These are phyloP conservation scores for Syritta pipiens DNA, from an alignment of 2,888 invertebrate genomes.

Conservation along the genomic window DNA sequence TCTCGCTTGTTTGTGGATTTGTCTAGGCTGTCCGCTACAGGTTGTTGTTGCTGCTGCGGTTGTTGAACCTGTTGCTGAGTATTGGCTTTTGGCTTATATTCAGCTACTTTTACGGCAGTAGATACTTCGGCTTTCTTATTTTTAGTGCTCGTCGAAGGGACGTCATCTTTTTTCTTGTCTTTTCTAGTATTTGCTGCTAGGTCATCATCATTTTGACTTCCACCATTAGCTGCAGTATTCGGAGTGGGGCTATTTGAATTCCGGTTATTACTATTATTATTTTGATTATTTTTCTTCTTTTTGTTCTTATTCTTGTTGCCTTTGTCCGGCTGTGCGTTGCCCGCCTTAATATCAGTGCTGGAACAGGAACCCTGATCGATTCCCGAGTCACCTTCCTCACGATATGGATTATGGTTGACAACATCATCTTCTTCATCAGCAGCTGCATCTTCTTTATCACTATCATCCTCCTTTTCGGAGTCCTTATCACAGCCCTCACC, in stretches of 20 bases:
- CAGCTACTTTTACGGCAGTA: conserved; percentile 48
- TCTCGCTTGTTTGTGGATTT: conserved; percentile 38
- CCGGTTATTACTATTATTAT: conserved; percentile 36
- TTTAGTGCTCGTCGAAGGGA: conserved; percentile 57
- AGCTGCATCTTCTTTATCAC: conserved; percentile 83
- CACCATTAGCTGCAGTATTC: conserved; percentile 25
- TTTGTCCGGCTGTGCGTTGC: conserved; percentile 77
- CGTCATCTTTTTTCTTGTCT: conserved; percentile 70
- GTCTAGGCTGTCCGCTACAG: conserved; percentile 57
- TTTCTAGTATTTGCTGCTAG: conserved; percentile 14
- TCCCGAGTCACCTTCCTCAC: conserved; percentile 93
- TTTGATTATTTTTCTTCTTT: conserved; percentile 73
- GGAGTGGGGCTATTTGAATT: conserved; percentile 67
- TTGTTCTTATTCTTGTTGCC: conserved; percentile 72
- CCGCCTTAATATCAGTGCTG: conserved; percentile 89
- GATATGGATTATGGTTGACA: conserved; percentile 79
- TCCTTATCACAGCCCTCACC: conserved; percentile 81
- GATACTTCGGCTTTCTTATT: conserved; percentile 63
- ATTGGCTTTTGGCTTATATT: conserved; percentile 41
- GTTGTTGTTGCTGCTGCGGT: not conserved
- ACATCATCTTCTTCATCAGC: conserved; percentile 80
- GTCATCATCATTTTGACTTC: conserved; percentile 57
- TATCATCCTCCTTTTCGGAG: conserved; percentile 81
- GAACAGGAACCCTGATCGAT: conserved; percentile 95
- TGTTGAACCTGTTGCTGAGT: conserved; percentile 20